phyloP scores from a whole-genome alignment of 2,888 invertebrate species.

The Coecobrya sp. region DNA sequence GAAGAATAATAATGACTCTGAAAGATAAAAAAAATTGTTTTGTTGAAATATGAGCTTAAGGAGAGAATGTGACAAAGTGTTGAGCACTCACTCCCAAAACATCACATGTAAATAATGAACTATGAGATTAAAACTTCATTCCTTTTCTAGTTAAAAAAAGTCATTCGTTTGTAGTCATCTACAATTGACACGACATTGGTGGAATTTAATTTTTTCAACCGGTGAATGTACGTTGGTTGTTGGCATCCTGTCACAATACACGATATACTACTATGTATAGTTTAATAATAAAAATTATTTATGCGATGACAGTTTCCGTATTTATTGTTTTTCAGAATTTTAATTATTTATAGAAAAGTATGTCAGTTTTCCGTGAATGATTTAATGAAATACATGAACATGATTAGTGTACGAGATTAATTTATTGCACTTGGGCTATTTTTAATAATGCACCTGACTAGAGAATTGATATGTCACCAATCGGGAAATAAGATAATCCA shows the following conservation, averaged over 20 bases:
- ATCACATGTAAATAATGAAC: slow-evolving; percentile 48
- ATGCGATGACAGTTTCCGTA: too few relatives aligned
- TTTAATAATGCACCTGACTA: too few relatives aligned
- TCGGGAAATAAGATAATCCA: too few relatives aligned
- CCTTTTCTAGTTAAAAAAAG: slow-evolving; percentile 15
- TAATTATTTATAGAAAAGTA: too few relatives aligned
- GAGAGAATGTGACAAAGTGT: slow-evolving; percentile 53
- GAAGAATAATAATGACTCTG: slow-evolving; percentile 72
- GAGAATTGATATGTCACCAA: too few relatives aligned
- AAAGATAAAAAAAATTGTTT: slow-evolving; percentile 33
- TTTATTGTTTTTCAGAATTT: too few relatives aligned
- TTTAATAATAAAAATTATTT: too few relatives aligned
- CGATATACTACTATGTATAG: too few relatives aligned
- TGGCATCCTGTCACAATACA: not conserved
- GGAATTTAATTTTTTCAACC: slow-evolving; percentile 23
- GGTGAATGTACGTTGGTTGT: not conserved
- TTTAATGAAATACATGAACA: too few relatives aligned
- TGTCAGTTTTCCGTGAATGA: too few relatives aligned
- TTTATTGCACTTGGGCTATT: too few relatives aligned
- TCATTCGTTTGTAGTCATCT: slow-evolving; percentile 19
- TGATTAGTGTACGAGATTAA: too few relatives aligned
- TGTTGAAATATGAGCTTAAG: slow-evolving; percentile 15
- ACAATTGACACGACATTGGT: not conserved
- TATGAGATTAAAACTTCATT: not conserved
- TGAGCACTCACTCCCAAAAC: slow-evolving; percentile 14